phyloP scores from a whole-genome alignment of 2,113 vertebrate species.

The Anolis carolinensis region DNA sequence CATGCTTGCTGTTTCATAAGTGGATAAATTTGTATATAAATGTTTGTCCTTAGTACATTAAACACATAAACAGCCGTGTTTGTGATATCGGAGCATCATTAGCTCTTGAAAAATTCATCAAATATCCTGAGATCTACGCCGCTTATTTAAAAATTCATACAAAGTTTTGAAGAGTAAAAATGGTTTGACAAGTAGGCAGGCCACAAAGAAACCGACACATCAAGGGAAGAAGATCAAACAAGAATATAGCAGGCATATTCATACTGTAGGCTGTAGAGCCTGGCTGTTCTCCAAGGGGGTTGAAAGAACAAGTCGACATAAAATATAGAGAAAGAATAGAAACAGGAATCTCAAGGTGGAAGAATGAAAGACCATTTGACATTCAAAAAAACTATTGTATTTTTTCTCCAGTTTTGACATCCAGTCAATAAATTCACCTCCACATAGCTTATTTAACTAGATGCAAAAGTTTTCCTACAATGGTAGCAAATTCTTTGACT shows the following conservation, averaged over 20 bases:
- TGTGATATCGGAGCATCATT: conserved; percentile 67
- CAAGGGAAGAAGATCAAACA: conserved; percentile 80
- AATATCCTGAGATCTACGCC: conserved; percentile 63
- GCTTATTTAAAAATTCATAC: conserved; percentile 76
- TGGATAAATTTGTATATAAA: conserved; percentile 66
- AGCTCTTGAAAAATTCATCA: conserved; percentile 74
- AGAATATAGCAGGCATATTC: conserved; percentile 68
- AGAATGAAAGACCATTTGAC: conserved; percentile 76
- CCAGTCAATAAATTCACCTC: conserved; percentile 65
- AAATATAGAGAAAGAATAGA: conserved; percentile 75
- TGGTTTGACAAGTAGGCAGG: conserved; percentile 76
- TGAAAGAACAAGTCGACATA: conserved; percentile 76
- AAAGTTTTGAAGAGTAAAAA: conserved; percentile 78
- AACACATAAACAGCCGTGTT: conserved; percentile 55
- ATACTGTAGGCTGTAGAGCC: conserved; percentile 62
- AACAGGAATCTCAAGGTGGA: conserved; percentile 71
- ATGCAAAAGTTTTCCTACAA: conserved; percentile 49
- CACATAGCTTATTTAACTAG: conserved; percentile 60
- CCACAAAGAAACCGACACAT: conserved; percentile 78
- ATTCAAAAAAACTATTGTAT: conserved; percentile 65
- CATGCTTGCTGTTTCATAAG: conserved; percentile 30
- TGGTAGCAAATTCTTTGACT: background rate
- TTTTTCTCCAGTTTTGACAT: conserved; percentile 66
- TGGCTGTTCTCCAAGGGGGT: conserved; percentile 72
- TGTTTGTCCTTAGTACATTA: conserved; percentile 67